Percentiles rank a stretch among this genome's conserved stretches.
These are phyloP conservation scores for Lepas anatifera DNA, from an alignment of 2,888 invertebrate species.

Conservation along the genomic window DNA sequence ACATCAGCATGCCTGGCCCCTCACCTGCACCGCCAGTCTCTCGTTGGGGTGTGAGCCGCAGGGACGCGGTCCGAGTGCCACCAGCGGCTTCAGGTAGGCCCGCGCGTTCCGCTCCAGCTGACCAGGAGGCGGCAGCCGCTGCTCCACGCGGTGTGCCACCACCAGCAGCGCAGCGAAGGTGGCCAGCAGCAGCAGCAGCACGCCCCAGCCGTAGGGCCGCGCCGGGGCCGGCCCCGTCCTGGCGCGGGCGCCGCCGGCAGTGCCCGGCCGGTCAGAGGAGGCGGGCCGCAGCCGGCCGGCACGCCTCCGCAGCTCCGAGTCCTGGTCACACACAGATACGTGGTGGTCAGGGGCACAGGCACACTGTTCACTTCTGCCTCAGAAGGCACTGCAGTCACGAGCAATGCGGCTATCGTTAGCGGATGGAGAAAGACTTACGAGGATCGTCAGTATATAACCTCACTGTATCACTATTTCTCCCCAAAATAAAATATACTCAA, in stretches of 20 bases:
- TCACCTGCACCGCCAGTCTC: neutral
- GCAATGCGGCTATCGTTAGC: no score
- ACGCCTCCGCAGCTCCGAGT: neutral
- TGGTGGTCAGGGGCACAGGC: no score
- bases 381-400: no score
- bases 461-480: no score
- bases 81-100: neutral
- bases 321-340: no score
- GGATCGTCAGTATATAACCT: no score
- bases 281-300: neutral
- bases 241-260: neutral
- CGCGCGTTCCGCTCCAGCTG: neutral
- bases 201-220: neutral
- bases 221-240: neutral
- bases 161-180: neutral
- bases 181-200: neutral
- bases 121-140: neutral
- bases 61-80: neutral
- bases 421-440: no score
- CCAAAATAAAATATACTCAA: no score
- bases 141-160: neutral
- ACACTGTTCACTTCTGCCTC: no score
- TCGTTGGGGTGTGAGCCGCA: neutral
- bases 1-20: no score
- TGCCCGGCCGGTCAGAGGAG: neutral